Evolutionary conservation across 2,113 vertebrate species (phyloP).

Genomic region (Myotis davidii): DNA sequence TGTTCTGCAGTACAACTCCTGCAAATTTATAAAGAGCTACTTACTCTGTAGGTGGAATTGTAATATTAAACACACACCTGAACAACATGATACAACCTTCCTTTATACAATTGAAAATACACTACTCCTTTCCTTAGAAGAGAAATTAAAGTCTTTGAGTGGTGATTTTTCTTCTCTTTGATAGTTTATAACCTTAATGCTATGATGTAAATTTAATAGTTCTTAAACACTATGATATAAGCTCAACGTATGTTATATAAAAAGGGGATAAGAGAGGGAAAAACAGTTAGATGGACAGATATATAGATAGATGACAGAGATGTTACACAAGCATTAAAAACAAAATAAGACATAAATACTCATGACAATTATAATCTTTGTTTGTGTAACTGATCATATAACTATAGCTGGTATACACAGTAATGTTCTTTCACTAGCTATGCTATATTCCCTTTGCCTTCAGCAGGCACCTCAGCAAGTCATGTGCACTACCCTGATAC

Average conservation of each 20-base stretch:
- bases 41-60: background rate
- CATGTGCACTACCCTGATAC: background rate
- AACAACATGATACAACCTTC: background rate
- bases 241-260: background rate
- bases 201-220: background rate
- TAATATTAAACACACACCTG: background rate
- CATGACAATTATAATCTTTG: background rate
- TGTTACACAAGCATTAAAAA: background rate
- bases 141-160: background rate
- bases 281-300: background rate
- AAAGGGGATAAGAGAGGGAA: background rate
- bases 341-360: background rate
- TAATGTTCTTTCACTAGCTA: background rate
- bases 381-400: background rate
- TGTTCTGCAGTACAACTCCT: background rate
- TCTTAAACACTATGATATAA: background rate
- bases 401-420: background rate
- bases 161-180: background rate
- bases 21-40: background rate
- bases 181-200: background rate
- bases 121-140: background rate
- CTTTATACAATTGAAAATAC: background rate
- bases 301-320: background rate
- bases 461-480: background rate
- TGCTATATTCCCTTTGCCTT: background rate